phyloP scores from a whole-genome alignment of 2,888 invertebrate genomes.

The Nemotelus nigrinus region DNA sequence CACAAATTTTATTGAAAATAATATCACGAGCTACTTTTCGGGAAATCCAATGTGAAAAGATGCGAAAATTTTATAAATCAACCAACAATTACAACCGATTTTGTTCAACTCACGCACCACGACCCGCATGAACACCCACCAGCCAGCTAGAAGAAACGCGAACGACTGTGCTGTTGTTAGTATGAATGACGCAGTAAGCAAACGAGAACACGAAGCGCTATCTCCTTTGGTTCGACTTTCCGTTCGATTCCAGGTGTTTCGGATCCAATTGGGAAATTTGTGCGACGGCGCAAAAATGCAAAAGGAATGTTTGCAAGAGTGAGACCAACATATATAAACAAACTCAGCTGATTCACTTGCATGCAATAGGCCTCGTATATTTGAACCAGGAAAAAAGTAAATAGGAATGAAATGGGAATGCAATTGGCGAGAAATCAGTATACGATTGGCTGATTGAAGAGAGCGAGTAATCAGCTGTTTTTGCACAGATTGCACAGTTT shows the following conservation, averaged over 20 bases:
- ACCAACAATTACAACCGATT: too few relatives aligned
- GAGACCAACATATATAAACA: conserved; percentile 18
- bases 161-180: not conserved
- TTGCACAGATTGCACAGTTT: too few relatives aligned
- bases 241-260: not conserved
- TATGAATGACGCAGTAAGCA: not conserved
- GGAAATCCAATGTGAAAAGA: too few relatives aligned
- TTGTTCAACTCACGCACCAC: too few relatives aligned
- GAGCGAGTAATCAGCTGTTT: too few relatives aligned
- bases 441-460: not conserved
- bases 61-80: too few relatives aligned
- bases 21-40: too few relatives aligned
- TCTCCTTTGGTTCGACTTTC: not conserved
- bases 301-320: not conserved
- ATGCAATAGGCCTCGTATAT: not conserved
- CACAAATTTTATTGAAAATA: too few relatives aligned
- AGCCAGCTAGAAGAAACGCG: not conserved
- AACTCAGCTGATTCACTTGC: conserved; percentile 23
- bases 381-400: not conserved
- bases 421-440: not conserved
- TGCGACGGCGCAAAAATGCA: not conserved
- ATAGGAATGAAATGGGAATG: not conserved
- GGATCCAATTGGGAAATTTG: not conserved
- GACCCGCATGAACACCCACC: conserved; percentile 1
- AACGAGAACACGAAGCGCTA: not conserved